Evolutionary conservation across 2,888 invertebrate species (phyloP), one percentile per base, ranked within the genome.

Genomic region (Criorhina ranunculi): DNA sequence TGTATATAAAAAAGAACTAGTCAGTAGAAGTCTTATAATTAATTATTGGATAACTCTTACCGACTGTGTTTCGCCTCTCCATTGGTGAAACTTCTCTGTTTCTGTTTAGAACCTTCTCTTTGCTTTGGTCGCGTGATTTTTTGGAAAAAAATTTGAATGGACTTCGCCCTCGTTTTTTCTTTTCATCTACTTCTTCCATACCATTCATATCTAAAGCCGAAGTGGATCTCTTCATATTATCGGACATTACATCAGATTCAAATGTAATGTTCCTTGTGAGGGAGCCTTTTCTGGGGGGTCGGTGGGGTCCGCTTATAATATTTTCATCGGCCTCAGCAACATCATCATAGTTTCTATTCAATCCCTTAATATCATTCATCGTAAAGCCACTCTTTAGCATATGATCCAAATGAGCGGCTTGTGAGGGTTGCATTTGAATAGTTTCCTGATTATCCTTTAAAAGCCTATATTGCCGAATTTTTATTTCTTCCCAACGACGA

Each of bases 61-160:
- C 86, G 33, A 91, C 90, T 0, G 91, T 91, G 66, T 91, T 91
- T 19, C 91, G 87, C 35, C 91, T 89, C 73, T 92, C 91, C 88
- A 94, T 72, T 3, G 90, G 88, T 12, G 88, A 87, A 0, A 88
- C 88, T 62, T 91, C 91, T 62, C 88, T 88, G 2, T 88, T 87
- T n/a, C 90, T 87, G 1, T 88, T 86, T 4, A 88, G 79, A 1
- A 92, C 92, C 7, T 95, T 93, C 46, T 95, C 95, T 15, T 94
- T 94, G 87, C 95, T 95, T 88, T 95, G 94, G 17, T 95, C 94
- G 44, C 96, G 94, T 0, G 91, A 90, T 90, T 97, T 97, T 89
- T 96, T 95, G 31, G 96, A 95, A 92, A 97, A 98, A 92, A 97
- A 97, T 91, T 97, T 96, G 92, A 99, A 98, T 15, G 98, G 98